A percentile compares a stretch with the other conserved stretches of the same genome.
Evolutionary conservation across 2,888 invertebrate genomes (phyloP).

Genomic region (Pterostichus niger): DNA sequence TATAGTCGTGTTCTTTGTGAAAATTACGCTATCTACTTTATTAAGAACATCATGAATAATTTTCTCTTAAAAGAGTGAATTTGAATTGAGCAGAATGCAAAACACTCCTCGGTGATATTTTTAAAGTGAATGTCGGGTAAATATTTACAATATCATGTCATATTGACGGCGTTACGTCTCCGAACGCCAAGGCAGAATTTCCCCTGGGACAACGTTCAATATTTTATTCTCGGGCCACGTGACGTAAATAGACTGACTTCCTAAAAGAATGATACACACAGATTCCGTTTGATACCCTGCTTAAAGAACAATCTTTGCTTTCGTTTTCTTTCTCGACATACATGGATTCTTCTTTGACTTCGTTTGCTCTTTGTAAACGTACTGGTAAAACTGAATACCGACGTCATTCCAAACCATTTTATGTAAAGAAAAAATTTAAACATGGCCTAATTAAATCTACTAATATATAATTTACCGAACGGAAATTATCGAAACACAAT

Average conservation of each 20-base stretch:
- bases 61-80: background rate
- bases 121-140: conserved; percentile 39
- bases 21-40: no score
- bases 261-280: conserved; percentile 54
- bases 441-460: no score
- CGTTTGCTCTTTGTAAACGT: background rate
- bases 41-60: no score
- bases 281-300: conserved; percentile 51
- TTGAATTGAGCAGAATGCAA: background rate
- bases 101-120: background rate
- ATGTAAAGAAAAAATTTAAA: no score
- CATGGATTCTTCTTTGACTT: conserved; percentile 1
- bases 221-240: conserved; percentile 53
- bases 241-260: conserved; percentile 59
- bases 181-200: conserved; percentile 42
- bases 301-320: conserved; percentile 32
- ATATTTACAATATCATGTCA: conserved; percentile 48
- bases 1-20: no score
- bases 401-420: background rate
- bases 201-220: conserved; percentile 57
- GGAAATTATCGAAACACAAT: no score
- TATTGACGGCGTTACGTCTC: conserved; percentile 34
- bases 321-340: conserved; percentile 43
- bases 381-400: background rate
- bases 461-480: no score